phyloP scores from a whole-genome alignment of 2,888 invertebrate species.

The Catocala nupta region DNA sequence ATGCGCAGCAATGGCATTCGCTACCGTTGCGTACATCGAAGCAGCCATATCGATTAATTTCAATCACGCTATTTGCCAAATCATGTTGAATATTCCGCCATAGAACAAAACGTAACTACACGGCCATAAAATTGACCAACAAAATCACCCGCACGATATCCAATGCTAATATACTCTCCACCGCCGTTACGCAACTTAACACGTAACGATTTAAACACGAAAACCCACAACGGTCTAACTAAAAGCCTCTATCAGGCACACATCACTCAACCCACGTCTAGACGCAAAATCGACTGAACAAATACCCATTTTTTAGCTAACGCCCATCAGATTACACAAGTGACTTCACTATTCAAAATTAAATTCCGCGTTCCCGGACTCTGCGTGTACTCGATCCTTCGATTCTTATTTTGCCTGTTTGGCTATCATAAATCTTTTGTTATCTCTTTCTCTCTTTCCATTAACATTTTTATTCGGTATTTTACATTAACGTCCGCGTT shows the following conservation, averaged over 20 bases:
- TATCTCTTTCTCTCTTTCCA: slow-evolving; percentile 62
- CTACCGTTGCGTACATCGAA: too few relatives aligned
- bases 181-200: too few relatives aligned
- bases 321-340: slow-evolving; percentile 40
- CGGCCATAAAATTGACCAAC: too few relatives aligned
- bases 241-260: slow-evolving; percentile 1
- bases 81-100: too few relatives aligned
- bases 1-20: too few relatives aligned
- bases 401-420: slow-evolving; percentile 59
- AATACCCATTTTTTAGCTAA: slow-evolving; percentile 12
- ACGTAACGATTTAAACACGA: not conserved
- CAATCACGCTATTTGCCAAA: too few relatives aligned
- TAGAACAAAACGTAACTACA: not conserved
- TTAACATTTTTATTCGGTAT: slow-evolving; percentile 57
- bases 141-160: not conserved
- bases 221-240: not conserved
- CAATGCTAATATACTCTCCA: too few relatives aligned
- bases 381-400: slow-evolving; percentile 34
- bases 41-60: too few relatives aligned
- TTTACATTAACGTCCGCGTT: slow-evolving; percentile 40
- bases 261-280: not conserved
- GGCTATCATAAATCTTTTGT: slow-evolving; percentile 61
- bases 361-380: slow-evolving; percentile 38
- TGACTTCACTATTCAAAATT: slow-evolving; percentile 50
- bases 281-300: slow-evolving; percentile 9